Conservation (phyloP, 92 coral and sea anemone species). For the Siderastrea radians region DNA sequence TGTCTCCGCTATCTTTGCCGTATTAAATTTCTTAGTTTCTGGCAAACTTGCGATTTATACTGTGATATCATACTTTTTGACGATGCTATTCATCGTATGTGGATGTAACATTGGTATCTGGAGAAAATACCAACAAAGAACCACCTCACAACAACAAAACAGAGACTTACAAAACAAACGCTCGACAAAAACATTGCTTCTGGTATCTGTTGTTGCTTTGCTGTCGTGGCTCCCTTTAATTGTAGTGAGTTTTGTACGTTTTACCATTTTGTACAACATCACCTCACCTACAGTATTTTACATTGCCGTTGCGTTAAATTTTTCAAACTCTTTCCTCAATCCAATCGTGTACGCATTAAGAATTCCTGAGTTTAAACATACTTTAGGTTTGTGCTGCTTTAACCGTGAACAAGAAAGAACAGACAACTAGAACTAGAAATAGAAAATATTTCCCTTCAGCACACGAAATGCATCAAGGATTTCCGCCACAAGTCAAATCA, state of each 20-base stretch:
- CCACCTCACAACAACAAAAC: neutral
- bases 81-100: neutral
- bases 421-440: neutral
- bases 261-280: neutral
- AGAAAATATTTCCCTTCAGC: neutral
- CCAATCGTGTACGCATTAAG: constrained; percentile 1
- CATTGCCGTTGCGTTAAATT: neutral
- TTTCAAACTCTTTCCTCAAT: constrained; percentile 1
- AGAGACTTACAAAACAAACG: neutral
- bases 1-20: neutral
- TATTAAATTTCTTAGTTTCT: neutral
- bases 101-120: neutral
- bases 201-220: neutral
- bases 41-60: neutral
- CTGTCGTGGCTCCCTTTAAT: constrained; percentile 3
- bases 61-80: neutral
- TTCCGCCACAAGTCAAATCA: too few species aligned
- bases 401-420: too few species aligned
- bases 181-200: constrained; percentile 3
- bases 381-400: neutral
- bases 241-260: neutral
- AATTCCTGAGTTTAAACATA: neutral
- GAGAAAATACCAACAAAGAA: neutral
- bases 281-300: too few species aligned
- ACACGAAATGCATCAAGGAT: too few species aligned